A percentile compares a stretch with the other conserved stretches of the same genome.
Conservation (phyloP, 2,797 vertebrate genomes). For the Sandelia bainsii region DNA sequence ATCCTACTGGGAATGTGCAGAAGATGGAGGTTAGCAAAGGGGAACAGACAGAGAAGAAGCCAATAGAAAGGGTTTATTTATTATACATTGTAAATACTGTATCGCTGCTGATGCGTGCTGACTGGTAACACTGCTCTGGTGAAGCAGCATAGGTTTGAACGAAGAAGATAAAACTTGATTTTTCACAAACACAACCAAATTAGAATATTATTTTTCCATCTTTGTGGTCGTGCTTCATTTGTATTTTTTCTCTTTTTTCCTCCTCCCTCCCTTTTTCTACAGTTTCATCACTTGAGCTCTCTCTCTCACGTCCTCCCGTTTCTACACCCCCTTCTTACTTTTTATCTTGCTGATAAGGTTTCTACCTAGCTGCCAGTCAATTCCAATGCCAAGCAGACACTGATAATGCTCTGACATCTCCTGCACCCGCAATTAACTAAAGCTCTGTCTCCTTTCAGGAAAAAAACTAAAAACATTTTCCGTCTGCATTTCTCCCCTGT, state of each 20-base stretch:
- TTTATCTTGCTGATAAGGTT: slow-evolving; percentile 66
- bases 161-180: slow-evolving; percentile 48
- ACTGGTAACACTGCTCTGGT: slow-evolving; percentile 40
- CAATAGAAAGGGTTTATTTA: slow-evolving; percentile 13
- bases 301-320: slow-evolving; percentile 29
- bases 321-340: slow-evolving; percentile 52
- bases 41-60: slow-evolving; percentile 25
- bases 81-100: not conserved
- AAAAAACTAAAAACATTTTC: not conserved
- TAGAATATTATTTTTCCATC: slow-evolving; percentile 36
- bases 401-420: slow-evolving; percentile 63
- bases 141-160: slow-evolving; percentile 40
- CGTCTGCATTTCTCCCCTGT: slow-evolving; percentile 29
- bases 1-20: slow-evolving; percentile 28
- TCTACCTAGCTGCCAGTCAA: slow-evolving; percentile 69
- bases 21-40: slow-evolving; percentile 24
- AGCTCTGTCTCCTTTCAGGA: slow-evolving; percentile 41
- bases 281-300: slow-evolving; percentile 36
- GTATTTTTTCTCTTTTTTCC: not conserved
- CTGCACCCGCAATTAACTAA: slow-evolving; percentile 71
- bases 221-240: slow-evolving; percentile 12
- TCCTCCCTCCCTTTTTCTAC: slow-evolving; percentile 17
- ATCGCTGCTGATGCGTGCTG: slow-evolving; percentile 33
- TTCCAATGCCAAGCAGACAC: slow-evolving; percentile 59
- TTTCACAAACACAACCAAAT: slow-evolving; percentile 48